Evolutionary conservation across 2,888 invertebrate genomes (phyloP), one percentile per base, ranked within the genome.

Genomic region (Zygothrica quintamaculata): DNA sequence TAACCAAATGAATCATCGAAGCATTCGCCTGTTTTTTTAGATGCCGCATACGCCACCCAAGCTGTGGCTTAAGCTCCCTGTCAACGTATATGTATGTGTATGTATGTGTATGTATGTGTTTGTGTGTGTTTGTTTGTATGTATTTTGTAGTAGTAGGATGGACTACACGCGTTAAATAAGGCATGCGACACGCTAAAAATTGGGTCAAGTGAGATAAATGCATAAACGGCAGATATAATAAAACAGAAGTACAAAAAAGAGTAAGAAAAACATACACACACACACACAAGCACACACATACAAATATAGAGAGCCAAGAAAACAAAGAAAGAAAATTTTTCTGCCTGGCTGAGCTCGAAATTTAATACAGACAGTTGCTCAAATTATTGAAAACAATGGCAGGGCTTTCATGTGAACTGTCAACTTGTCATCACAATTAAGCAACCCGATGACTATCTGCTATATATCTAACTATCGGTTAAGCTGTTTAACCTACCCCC

Each of bases 361-460:
- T 39, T 61, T 65, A 69, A 74, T 60, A 56, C 65, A 62, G 39
- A 66, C 18, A 60, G 40, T 64, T 52, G 65, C 18, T 53, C 36
- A 40, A 65, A 46, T 42, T 42, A 50, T 37, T 18, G 26, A 8
- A 40, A 76, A 81, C 88, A 84, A 84, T 87, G 86, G 66, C 56
- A 44, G 80, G 60, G 53, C 82, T 85, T 84, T 84, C 82, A 84
- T 82, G 88, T 72, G 80, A 84, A 86, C 88, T 87, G 82, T 87
- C 82, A 84, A 85, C 84, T 87, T 84, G 88, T 84, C 82, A 84
- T 48, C 68, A 87, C 84, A 84, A 84, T 84, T 84, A 84, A 79
- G 67, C 84, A 74, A 61, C 62, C 71, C 74, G 78, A 84, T 81
- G 85, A 74, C 74, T 80, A 77, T 79, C 77, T 65, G 61, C 74